A percentile compares a stretch with the other conserved stretches of the same genome.
Evolutionary conservation across 2,888 invertebrate genomes (phyloP).

Genomic region (Euclidia mi): DNA sequence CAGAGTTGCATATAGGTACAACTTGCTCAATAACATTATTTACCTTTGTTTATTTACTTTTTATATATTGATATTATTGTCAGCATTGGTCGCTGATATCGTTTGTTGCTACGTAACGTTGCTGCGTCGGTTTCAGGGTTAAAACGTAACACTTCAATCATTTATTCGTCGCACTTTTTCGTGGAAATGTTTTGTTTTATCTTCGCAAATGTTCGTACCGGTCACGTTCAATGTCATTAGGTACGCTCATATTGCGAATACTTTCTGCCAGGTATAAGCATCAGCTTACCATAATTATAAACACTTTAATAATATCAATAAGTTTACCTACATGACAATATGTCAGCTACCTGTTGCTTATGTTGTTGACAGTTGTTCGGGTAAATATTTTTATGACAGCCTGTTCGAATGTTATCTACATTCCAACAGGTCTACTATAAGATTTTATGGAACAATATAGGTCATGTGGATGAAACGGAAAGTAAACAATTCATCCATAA

Average conservation of each 20-base stretch:
- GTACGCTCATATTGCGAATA: neutral
- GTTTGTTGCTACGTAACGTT: conserved; percentile 7
- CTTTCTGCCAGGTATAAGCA: too few relatives aligned
- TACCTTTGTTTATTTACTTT: conserved; percentile 40
- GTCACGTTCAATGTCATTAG: neutral
- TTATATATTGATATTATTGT: conserved; percentile 15
- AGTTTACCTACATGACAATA: too few relatives aligned
- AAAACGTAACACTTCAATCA: conserved; percentile 1
- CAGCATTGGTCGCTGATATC: neutral
- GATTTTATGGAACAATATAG: too few relatives aligned
- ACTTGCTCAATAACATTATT: conserved; percentile 17
- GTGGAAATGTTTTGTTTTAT: conserved; percentile 20
- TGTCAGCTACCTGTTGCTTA: too few relatives aligned
- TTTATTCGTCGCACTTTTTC: conserved; percentile 17
- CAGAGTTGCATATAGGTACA: conserved; percentile 93
- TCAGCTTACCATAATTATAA: too few relatives aligned
- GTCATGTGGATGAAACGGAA: too few relatives aligned
- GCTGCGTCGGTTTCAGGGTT: conserved; percentile 3
- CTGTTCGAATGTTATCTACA: too few relatives aligned
- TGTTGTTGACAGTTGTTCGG: too few relatives aligned
- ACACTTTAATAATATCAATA: too few relatives aligned
- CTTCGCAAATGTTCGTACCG: neutral
- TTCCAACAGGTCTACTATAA: too few relatives aligned
- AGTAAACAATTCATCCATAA: too few relatives aligned
- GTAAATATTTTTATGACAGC: too few relatives aligned